A percentile compares a stretch with the other conserved stretches of the same genome.
phyloP scores from a whole-genome alignment of 2,888 invertebrate genomes.

The Lagria hirta region DNA sequence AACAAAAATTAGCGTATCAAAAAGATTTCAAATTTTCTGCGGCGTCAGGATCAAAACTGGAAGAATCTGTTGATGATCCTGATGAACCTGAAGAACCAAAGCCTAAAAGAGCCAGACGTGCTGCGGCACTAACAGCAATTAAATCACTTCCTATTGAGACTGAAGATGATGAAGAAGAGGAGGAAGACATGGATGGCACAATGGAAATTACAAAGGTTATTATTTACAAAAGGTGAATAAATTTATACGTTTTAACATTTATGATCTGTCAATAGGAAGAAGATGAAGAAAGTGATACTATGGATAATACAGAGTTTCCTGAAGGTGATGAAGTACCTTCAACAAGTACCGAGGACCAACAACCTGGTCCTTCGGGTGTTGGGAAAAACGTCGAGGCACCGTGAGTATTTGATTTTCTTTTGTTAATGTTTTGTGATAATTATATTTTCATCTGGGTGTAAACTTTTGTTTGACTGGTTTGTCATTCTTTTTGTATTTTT shows the following conservation, averaged over 20 bases:
- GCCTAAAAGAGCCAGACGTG: conserved; percentile 46
- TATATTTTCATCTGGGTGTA: conserved; percentile 34
- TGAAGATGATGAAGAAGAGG: conserved; percentile 39
- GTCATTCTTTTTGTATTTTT: conserved; percentile 11
- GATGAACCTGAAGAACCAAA: conserved; percentile 39
- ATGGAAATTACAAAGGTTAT: conserved; percentile 44
- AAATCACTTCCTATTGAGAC: conserved; percentile 40
- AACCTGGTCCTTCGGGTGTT: conserved; percentile 54
- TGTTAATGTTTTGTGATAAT: conserved; percentile 19
- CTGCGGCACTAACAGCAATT: conserved; percentile 41
- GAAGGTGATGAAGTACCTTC: conserved; percentile 46
- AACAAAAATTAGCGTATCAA: conserved; percentile 38
- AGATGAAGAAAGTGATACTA: conserved; percentile 40
- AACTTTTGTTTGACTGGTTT: conserved; percentile 11
- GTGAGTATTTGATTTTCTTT: conserved; percentile 49
- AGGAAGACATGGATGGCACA: conserved; percentile 36
- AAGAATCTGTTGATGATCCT: too few relatives aligned
- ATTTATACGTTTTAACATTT: conserved; percentile 10
- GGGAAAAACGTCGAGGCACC: conserved; percentile 50
- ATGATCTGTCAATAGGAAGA: conserved; percentile 46
- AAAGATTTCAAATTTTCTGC: conserved; percentile 18
- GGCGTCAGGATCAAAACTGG: conserved; percentile 8
- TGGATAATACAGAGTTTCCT: conserved; percentile 38
- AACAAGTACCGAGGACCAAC: conserved; percentile 50
- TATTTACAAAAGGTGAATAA: background rate